Base-by-base conservation (phyloP, 2,113 vertebrate genomes). In the Cebidichthys violaceus region DNA sequence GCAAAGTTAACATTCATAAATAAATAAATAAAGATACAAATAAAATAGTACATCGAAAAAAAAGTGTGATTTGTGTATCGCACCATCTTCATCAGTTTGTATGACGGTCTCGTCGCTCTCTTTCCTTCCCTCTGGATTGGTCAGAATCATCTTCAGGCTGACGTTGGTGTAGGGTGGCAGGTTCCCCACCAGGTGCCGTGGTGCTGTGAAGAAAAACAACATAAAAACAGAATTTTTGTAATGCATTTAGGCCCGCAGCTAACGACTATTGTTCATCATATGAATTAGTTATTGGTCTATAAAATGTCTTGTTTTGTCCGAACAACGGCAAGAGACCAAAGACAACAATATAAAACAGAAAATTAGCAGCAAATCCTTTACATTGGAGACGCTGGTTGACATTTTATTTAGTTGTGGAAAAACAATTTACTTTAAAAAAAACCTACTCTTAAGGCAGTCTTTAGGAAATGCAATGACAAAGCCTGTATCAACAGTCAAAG, bases 71-170 rank as follows among this genome's bases (percentile, higher is more conserved):
- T 57, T 27, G 31, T 45, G 24, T 22, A 10, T 71, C 83, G 13
- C 94, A 99, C 98, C 98, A 0, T 99, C 98, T 93, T 99, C 98
- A 17, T 99, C 97, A 0, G 98, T 99, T 84, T 99, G 98, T 75
- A 99, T 98, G 74, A 99, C 82, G 3, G 98, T 99, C 93, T 99
- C 97, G 54, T 99, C 98, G 0, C 98, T 99, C 87, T 99, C 98
- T 88, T 99, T 99, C 65, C 98, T 96, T 17, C 98, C 98, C 92
- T 99, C 98, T 0, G 98, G 98, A 71, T 99, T 99, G 84, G 97
- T 99, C 79, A 99, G 93, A 85, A 99, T 99, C 98, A 99, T 99
- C 92, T 98, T 99, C 83, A 99, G 96, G 85, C 98, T 99, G 91
- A 99, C 97, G 4, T 99, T 99, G 9, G 97, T 99, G 89, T 99